phyloP scores from a whole-genome alignment of 1,140 invertebrate species.

The Ostrea denselamellosa region DNA sequence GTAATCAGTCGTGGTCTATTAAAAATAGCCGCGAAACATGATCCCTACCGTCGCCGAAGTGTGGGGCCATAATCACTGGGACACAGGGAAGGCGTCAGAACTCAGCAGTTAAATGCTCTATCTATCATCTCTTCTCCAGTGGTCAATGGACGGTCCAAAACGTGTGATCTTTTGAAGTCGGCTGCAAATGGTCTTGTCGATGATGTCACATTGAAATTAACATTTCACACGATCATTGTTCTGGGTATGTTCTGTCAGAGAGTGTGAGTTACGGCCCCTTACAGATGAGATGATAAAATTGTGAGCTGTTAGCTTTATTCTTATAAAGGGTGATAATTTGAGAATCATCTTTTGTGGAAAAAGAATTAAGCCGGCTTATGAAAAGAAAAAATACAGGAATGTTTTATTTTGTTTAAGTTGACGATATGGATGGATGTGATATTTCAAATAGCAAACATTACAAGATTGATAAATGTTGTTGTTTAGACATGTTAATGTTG shows the following conservation, averaged over 20 bases:
- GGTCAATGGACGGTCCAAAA: not conserved
- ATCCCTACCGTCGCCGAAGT: not conserved
- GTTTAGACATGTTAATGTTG: not conserved
- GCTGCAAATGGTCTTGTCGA: not conserved
- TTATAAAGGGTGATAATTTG: not conserved
- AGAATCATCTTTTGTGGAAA: not conserved
- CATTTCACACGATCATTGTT: constrained; percentile 20
- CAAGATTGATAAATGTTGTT: not conserved
- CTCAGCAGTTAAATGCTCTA: not conserved
- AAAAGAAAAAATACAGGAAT: not conserved
- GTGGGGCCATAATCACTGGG: not conserved
- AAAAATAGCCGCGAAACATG: not conserved
- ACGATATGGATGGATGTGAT: not conserved
- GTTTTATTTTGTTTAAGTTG: not conserved
- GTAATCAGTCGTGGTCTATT: not conserved
- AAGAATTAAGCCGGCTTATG: constrained; percentile 17
- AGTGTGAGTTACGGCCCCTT: constrained; percentile 21
- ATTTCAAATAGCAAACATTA: not conserved
- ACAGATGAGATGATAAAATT: not conserved
- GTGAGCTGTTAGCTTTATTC: not conserved
- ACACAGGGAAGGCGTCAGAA: not conserved
- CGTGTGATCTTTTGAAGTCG: constrained; percentile 19
- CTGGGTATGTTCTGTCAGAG: not conserved
- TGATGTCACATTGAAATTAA: constrained; percentile 19
- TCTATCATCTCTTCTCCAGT: not conserved